Percentiles rank a stretch among this genome's conserved stretches.
Evolutionary conservation across 2,888 invertebrate species (phyloP).

Genomic region (Alviniconcha strummeri): DNA sequence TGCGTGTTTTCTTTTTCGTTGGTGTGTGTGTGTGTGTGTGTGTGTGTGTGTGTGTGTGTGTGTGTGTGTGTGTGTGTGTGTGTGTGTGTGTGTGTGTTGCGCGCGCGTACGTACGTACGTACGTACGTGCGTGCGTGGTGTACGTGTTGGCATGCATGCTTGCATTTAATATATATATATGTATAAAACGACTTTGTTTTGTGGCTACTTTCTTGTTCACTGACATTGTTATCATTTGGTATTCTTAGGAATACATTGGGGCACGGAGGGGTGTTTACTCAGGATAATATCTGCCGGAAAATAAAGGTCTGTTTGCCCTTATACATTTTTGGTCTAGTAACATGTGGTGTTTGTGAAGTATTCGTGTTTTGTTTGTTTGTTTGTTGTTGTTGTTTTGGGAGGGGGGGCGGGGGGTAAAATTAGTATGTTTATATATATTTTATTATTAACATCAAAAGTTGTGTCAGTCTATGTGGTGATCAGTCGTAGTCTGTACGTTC

Average conservation of each 20-base stretch:
- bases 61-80: constrained; percentile 6
- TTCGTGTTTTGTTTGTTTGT: background rate
- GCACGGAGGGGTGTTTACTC: too few relatives aligned
- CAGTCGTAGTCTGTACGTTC: too few relatives aligned
- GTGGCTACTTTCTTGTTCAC: background rate
- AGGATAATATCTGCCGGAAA: too few relatives aligned
- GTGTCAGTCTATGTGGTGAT: too few relatives aligned
- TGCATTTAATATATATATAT: too few relatives aligned
- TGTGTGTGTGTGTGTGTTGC: background rate
- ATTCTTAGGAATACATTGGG: background rate
- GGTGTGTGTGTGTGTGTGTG: background rate
- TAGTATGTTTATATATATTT: too few relatives aligned
- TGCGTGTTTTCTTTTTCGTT: background rate
- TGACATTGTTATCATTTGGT: background rate
- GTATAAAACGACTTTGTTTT: background rate
- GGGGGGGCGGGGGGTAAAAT: too few relatives aligned
- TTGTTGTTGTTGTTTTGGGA: background rate
- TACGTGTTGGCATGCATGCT: too few relatives aligned
- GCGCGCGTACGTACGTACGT: too few relatives aligned
- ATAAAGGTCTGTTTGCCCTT: too few relatives aligned
- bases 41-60: constrained; percentile 9
- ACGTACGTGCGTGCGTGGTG: too few relatives aligned
- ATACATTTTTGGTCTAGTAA: background rate
- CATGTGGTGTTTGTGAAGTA: background rate
- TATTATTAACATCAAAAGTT: too few relatives aligned